Percentiles rank a stretch among this genome's conserved stretches.
These are phyloP conservation scores for Pseudococcus viburni DNA, from an alignment of 2,888 invertebrate species.

Conservation along the genomic window DNA sequence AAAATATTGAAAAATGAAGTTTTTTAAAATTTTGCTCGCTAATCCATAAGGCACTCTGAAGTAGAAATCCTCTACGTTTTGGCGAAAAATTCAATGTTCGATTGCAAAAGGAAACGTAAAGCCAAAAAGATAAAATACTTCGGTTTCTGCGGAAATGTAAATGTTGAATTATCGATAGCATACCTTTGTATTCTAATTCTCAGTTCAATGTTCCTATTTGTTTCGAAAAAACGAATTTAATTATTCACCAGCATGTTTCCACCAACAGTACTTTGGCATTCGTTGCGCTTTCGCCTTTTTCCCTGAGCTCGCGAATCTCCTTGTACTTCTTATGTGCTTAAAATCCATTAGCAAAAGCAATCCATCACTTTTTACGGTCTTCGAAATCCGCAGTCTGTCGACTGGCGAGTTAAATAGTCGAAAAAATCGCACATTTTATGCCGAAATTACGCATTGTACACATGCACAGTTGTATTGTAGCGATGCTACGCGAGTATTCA, in stretches of 20 bases:
- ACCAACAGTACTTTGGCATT: neutral
- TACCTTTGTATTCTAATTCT: neutral
- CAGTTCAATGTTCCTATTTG: slow-evolving; percentile 4
- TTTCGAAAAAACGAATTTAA: neutral
- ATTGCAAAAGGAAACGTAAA: too few species aligned
- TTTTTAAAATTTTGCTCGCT: too few species aligned
- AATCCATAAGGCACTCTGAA: too few species aligned
- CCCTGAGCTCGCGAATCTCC: neutral
- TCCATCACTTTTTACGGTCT: slow-evolving; percentile 12
- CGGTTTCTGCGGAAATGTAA: neutral
- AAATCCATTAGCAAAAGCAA: neutral
- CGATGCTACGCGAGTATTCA: neutral
- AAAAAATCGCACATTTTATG: slow-evolving; percentile 28
- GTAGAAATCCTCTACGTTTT: too few species aligned
- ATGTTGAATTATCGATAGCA: neutral
- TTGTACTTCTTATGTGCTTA: too few species aligned
- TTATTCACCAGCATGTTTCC: neutral
- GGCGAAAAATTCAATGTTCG: too few species aligned
- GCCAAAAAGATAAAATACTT: too few species aligned
- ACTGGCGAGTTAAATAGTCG: neutral
- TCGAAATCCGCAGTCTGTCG: neutral
- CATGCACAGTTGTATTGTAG: neutral
- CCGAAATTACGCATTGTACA: slow-evolving; percentile 8
- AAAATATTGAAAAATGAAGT: too few species aligned
- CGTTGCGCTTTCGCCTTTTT: slow-evolving; percentile 5